These are phyloP conservation scores for Potamilus streckersoni DNA, from an alignment of 1,140 invertebrate genomes.

Conservation along the genomic window DNA sequence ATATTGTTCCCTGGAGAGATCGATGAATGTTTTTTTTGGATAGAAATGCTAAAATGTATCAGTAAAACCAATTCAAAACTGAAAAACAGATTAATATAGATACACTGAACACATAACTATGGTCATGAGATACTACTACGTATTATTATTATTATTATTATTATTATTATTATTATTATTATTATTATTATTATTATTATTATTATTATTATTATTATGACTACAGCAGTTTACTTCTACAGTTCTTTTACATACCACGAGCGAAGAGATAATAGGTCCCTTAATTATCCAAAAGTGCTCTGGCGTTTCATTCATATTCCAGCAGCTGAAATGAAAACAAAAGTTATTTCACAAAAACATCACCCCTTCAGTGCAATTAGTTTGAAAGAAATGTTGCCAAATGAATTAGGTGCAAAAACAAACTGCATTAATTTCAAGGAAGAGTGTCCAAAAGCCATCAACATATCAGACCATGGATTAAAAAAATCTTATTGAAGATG, in stretches of 20 bases:
- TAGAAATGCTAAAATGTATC: slow-evolving; percentile 46
- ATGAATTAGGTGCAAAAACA: too few relatives aligned
- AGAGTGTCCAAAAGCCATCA: too few relatives aligned
- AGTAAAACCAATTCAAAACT: not conserved
- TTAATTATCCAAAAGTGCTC: slow-evolving; percentile 75
- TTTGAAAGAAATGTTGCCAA: not conserved
- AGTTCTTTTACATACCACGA: slow-evolving; percentile 71
- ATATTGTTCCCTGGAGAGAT: too few relatives aligned
- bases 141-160: not conserved
- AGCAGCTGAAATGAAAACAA: slow-evolving; percentile 74
- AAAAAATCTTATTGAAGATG: too few relatives aligned
- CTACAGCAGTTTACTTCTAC: not conserved
- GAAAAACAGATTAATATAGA: not conserved
- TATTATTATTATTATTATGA: not conserved
- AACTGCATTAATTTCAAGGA: too few relatives aligned
- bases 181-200: not conserved
- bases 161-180: not conserved
- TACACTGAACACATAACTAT: not conserved
- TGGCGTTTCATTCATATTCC: slow-evolving; percentile 85
- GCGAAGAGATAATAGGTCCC: slow-evolving; percentile 75
- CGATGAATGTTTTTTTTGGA: too few relatives aligned
- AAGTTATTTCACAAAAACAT: not conserved
- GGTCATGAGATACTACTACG: not conserved
- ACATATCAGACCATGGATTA: too few relatives aligned
- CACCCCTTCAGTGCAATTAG: slow-evolving; percentile 33